A percentile compares a stretch with the other conserved stretches of the same genome.
Evolutionary conservation across 1,140 invertebrate species (phyloP).

Genomic region (Drosophila bocki): DNA sequence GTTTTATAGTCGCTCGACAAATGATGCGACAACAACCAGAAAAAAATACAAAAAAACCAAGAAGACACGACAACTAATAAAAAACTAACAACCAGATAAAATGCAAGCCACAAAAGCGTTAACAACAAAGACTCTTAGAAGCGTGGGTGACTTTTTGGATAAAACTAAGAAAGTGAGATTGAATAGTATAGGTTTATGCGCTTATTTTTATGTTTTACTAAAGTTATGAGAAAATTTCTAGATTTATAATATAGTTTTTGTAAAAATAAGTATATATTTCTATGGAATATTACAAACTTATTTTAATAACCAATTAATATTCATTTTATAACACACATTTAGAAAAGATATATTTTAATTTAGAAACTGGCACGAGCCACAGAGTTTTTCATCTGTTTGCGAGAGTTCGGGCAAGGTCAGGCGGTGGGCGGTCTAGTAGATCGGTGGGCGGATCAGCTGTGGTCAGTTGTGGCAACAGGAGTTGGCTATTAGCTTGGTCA

Average conservation of each 20-base stretch:
- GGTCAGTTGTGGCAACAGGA: constrained; percentile 36
- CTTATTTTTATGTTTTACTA: constrained; percentile 3
- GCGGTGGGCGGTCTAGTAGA: constrained; percentile 3
- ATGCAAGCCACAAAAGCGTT: constrained; percentile 45
- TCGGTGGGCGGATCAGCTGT: constrained; percentile 26
- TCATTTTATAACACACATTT: neutral
- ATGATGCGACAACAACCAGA: constrained; percentile 52
- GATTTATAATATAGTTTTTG: neutral
- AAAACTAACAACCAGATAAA: constrained; percentile 69
- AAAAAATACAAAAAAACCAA: constrained; percentile 16
- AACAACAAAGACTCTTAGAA: neutral
- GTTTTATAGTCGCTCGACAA: constrained; percentile 59
- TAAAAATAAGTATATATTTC: neutral
- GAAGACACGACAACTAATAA: constrained; percentile 64
- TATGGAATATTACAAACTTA: neutral
- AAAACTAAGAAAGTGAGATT: neutral
- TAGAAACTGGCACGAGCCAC: constrained; percentile 45
- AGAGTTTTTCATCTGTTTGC: constrained; percentile 35
- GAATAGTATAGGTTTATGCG: neutral
- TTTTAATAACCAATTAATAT: neutral
- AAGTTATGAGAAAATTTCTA: too few relatives aligned
- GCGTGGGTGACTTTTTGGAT: constrained; percentile 21
- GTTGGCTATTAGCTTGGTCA: constrained; percentile 51
- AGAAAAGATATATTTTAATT: neutral
- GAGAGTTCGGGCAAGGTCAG: constrained; percentile 30